phyloP scores from a whole-genome alignment of 2,113 vertebrate species.

The Dunckerocampus dactyliophorus region DNA sequence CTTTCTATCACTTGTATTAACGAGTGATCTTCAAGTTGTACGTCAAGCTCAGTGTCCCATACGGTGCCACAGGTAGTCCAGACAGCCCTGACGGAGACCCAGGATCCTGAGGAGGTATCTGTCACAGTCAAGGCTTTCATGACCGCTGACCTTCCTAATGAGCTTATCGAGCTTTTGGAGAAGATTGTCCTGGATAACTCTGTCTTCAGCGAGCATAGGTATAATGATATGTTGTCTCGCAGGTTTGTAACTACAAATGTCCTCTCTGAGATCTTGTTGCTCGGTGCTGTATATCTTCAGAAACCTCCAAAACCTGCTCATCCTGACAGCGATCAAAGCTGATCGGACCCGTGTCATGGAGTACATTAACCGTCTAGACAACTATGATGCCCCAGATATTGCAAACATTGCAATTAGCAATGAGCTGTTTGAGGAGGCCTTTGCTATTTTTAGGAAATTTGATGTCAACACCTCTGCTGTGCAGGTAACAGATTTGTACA shows the following conservation, averaged over 20 bases:
- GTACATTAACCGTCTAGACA: conserved; percentile 97
- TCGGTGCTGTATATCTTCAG: conserved; percentile 49
- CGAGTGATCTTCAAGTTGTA: neutral
- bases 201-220: conserved; percentile 99
- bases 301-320: conserved; percentile 97
- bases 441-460: conserved; percentile 98
- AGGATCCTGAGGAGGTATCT: conserved; percentile 98
- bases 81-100: conserved; percentile 95
- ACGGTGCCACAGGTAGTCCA: conserved; percentile 84
- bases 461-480: conserved; percentile 99
- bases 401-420: conserved; percentile 99
- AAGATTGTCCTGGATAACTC: conserved; percentile 99
- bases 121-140: conserved; percentile 99
- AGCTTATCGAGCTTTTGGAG: conserved; percentile 96
- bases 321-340: conserved; percentile 97
- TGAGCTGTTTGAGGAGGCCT: conserved; percentile 97
- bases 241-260: neutral
- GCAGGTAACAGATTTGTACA: conserved; percentile 75
- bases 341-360: conserved; percentile 98
- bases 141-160: conserved; percentile 98
- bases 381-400: conserved; percentile 97
- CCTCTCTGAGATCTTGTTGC: neutral
- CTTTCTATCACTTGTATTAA: neutral
- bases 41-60: neutral
- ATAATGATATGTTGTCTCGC: neutral